Conservation (phyloP, 1,140 invertebrate species). For the Ridgeia piscesae region DNA sequence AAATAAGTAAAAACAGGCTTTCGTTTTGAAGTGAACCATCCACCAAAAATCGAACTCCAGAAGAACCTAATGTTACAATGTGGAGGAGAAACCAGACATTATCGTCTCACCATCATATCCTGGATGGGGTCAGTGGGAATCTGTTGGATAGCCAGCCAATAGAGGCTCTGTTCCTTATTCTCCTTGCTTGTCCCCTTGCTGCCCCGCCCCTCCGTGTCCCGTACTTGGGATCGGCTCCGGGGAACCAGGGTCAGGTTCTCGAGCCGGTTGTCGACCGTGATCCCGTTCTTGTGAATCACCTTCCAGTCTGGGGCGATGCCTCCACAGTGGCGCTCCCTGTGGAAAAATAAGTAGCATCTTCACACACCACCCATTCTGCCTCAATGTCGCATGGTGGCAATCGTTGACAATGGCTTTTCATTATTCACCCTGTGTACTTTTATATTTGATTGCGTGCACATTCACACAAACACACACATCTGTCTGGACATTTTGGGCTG, state of each 20-base stretch:
- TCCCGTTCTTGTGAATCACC: constrained; percentile 60
- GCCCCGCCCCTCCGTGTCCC: constrained; percentile 12
- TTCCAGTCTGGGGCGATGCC: constrained; percentile 60
- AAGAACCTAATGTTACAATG: background rate
- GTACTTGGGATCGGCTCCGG: background rate
- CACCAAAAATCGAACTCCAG: background rate
- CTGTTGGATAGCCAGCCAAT: constrained; percentile 63
- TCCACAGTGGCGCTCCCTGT: constrained; percentile 62
- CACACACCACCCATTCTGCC: too few relatives aligned
- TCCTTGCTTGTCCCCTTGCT: constrained; percentile 18
- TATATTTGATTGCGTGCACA: too few relatives aligned
- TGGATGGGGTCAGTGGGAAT: constrained; percentile 57
- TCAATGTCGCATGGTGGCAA: too few relatives aligned
- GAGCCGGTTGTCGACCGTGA: constrained; percentile 62
- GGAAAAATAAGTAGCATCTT: background rate
- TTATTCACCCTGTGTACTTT: too few relatives aligned
- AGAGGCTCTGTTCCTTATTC: constrained; percentile 55
- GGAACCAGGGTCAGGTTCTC: constrained; percentile 59
- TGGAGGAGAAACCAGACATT: background rate
- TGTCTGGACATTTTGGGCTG: too few relatives aligned
- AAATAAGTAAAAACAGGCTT: too few relatives aligned
- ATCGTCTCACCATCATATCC: constrained; percentile 42
- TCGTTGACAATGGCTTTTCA: too few relatives aligned
- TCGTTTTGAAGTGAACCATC: too few relatives aligned
- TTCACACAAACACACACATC: too few relatives aligned